phyloP scores from a whole-genome alignment of 2,797 vertebrate genomes.

The Acanthopagrus latus region DNA sequence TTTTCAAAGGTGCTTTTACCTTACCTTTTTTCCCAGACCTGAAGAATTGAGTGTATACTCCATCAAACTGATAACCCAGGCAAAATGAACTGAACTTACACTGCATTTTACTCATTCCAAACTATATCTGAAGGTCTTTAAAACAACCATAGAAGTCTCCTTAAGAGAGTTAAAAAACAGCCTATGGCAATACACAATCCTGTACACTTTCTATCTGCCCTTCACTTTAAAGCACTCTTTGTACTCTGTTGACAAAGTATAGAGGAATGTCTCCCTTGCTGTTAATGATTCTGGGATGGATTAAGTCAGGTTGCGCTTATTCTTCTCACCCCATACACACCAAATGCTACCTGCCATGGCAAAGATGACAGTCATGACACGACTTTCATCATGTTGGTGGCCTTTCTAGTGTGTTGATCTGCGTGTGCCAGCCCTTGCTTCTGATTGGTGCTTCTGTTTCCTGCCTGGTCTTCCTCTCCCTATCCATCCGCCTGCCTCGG shows the following conservation, averaged over 20 bases:
- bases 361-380: slow-evolving; percentile 52
- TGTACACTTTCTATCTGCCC: slow-evolving; percentile 10
- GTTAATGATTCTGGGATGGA: slow-evolving; percentile 36
- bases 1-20: slow-evolving; percentile 50
- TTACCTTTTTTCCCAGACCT: slow-evolving; percentile 54
- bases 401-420: too few species aligned
- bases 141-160: slow-evolving; percentile 38
- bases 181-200: slow-evolving; percentile 15
- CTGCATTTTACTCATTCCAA: slow-evolving; percentile 54
- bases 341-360: slow-evolving; percentile 45
- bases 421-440: too few species aligned
- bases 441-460: too few species aligned
- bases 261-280: slow-evolving; percentile 17
- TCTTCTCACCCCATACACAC: neutral
- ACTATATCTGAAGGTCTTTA: slow-evolving; percentile 50
- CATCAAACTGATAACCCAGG: slow-evolving; percentile 64
- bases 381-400: too few species aligned
- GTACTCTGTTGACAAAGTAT: slow-evolving; percentile 39
- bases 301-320: slow-evolving; percentile 10
- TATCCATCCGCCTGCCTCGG: too few species aligned
- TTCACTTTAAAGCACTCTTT: slow-evolving; percentile 41
- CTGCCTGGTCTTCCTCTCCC: too few species aligned
- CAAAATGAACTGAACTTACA: slow-evolving; percentile 38
- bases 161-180: slow-evolving; percentile 37
- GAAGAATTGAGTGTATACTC: slow-evolving; percentile 51